Conservation (phyloP, 2,113 vertebrate species). For the Rhagologus leucostigma region DNA sequence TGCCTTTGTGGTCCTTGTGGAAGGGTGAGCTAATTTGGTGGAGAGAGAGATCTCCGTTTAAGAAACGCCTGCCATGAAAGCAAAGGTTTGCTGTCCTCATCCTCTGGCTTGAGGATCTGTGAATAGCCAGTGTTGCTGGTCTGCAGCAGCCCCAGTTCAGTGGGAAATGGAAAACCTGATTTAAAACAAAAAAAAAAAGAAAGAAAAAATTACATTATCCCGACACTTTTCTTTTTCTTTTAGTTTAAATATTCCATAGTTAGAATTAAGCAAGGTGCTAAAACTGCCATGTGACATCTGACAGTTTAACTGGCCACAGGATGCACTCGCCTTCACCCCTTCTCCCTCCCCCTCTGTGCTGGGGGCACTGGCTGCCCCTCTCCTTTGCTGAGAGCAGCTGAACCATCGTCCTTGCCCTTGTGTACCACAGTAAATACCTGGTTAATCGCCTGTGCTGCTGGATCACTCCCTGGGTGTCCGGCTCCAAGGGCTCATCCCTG, state of each 20-base stretch:
- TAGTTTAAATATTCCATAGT: background rate
- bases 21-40: background rate
- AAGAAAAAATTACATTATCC: background rate
- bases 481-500: fast-evolving
- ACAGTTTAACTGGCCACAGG: background rate
- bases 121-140: background rate
- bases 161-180: background rate
- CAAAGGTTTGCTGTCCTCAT: background rate
- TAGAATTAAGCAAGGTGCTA: background rate
- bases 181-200: background rate
- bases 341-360: background rate
- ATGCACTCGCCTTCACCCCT: background rate
- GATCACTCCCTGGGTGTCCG: background rate
- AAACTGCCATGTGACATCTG: background rate
- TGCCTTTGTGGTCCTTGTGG: background rate
- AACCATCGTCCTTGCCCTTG: background rate
- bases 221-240: background rate
- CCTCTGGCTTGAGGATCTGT: background rate
- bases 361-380: background rate
- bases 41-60: background rate
- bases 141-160: background rate
- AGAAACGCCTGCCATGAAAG: background rate
- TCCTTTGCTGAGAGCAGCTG: background rate
- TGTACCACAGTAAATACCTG: background rate
- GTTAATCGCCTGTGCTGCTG: background rate